These are phyloP conservation scores for Motacilla tschutschensis DNA, from an alignment of 2,113 vertebrate species.

Conservation along the genomic window DNA sequence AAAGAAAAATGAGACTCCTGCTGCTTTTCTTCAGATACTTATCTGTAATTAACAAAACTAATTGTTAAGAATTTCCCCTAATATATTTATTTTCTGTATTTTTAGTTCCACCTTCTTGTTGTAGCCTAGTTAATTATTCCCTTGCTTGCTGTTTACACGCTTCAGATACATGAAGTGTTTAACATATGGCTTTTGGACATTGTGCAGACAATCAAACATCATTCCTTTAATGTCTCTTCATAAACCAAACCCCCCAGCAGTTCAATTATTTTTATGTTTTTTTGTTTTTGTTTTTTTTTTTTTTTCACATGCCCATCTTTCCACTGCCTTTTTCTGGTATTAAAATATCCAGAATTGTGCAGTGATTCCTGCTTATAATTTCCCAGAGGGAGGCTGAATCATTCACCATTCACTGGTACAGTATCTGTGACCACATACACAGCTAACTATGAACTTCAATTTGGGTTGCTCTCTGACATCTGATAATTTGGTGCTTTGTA, in stretches of 20 bases:
- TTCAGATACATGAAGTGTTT: neutral
- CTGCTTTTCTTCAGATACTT: neutral
- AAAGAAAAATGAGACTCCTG: neutral
- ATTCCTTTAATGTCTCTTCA: neutral
- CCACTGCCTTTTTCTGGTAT: neutral
- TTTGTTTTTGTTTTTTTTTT: neutral
- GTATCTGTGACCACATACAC: neutral
- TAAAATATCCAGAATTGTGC: neutral
- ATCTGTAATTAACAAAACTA: neutral
- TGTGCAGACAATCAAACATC: slow-evolving; percentile 7
- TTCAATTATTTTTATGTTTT: neutral
- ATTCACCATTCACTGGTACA: neutral
- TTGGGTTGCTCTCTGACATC: neutral
- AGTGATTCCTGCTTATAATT: neutral
- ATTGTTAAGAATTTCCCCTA: neutral
- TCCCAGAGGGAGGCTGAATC: neutral
- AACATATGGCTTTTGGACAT: neutral
- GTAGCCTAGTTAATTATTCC: neutral
- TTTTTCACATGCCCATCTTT: neutral
- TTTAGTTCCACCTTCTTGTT: slow-evolving; percentile 1
- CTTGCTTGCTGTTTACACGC: neutral
- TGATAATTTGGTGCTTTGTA: neutral
- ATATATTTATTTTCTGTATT: neutral
- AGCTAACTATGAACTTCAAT: neutral
- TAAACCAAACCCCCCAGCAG: neutral